Evolutionary conservation across 2,797 vertebrate genomes (phyloP), one percentile per base, ranked within the genome.

Genomic region (Notolabrus celidotus): DNA sequence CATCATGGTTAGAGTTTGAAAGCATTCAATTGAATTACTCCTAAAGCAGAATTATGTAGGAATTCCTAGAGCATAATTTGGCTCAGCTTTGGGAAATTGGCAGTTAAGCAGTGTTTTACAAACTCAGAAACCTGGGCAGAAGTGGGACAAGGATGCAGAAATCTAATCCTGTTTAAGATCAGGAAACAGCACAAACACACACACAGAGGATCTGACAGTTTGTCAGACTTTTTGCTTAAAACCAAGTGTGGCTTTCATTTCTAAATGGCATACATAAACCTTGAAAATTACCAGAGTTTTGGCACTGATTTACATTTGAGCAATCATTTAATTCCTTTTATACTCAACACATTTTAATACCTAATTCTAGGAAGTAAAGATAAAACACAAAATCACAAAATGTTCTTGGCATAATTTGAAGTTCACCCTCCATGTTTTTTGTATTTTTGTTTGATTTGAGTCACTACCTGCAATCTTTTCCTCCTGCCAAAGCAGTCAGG

Each of bases 401-500:
- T n/a, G 27, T 41, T 17, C 11, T n/a, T n/a, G n/a, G n/a, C n/a
- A n/a, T n/a, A n/a, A n/a, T n/a, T n/a, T n/a, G n/a, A n/a, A n/a
- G n/a, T n/a, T n/a, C n/a, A n/a, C n/a, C n/a, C n/a, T n/a, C n/a
- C n/a, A n/a, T n/a, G n/a, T n/a, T n/a, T 34, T 11, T 34, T 34
- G 11, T 34, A 34, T 10, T 10, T 15, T 7, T 42, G 0, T n/a
- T 17, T 42, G 8, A 42, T 1, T 43, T 43, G n/a, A n/a, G n/a
- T 43, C 0, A 43, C 25, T 0, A 11, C 46, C 34, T 12, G 4
- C 23, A 27, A 58, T 29, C 3, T 54, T 56, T 47, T 42, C 22
- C 33, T 68, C 3, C 20, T 31, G 5, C 14, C 49, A 73, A 58
- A 61, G 31, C 41, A 14, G 10, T 66, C 60, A 50, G 17, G 4